Conservation (phyloP, 2,888 invertebrate species). For the Carcina quercana region DNA sequence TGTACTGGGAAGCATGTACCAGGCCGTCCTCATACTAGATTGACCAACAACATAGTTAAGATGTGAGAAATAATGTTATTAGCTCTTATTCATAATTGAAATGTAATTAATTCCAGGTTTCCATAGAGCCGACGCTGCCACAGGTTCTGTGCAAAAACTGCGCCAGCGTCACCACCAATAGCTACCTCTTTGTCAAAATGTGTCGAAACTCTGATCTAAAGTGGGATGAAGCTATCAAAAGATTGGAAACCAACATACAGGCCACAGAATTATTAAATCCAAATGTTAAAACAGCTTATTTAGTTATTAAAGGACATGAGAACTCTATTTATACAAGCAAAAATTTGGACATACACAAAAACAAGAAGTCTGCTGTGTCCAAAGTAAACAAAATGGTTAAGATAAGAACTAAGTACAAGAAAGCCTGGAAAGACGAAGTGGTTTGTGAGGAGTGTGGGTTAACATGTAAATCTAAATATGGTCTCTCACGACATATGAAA, state of each 20-base stretch:
- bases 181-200: slow-evolving; percentile 44
- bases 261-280: slow-evolving; percentile 24
- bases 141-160: slow-evolving; percentile 43
- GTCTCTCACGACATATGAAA: slow-evolving; percentile 36
- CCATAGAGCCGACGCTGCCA: slow-evolving; percentile 34
- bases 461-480: slow-evolving; percentile 16
- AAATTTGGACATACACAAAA: slow-evolving; percentile 21
- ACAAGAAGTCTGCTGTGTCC: slow-evolving; percentile 30
- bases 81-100: not conserved
- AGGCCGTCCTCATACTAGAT: no score
- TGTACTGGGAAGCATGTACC: no score
- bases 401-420: slow-evolving; percentile 25
- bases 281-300: slow-evolving; percentile 31
- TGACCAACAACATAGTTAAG: not conserved
- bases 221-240: slow-evolving; percentile 33
- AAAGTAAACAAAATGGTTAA: slow-evolving; percentile 36
- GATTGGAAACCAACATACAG: slow-evolving; percentile 27
- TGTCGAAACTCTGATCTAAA: slow-evolving; percentile 32
- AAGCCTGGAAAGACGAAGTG: not conserved
- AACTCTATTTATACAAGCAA: slow-evolving; percentile 39
- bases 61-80: not conserved
- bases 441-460: slow-evolving; percentile 1
- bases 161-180: slow-evolving; percentile 34
- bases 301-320: slow-evolving; percentile 33
- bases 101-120: slow-evolving; percentile 2